phyloP scores from a whole-genome alignment of 2,888 invertebrate genomes.

The Dorcus parallelipipedus region DNA sequence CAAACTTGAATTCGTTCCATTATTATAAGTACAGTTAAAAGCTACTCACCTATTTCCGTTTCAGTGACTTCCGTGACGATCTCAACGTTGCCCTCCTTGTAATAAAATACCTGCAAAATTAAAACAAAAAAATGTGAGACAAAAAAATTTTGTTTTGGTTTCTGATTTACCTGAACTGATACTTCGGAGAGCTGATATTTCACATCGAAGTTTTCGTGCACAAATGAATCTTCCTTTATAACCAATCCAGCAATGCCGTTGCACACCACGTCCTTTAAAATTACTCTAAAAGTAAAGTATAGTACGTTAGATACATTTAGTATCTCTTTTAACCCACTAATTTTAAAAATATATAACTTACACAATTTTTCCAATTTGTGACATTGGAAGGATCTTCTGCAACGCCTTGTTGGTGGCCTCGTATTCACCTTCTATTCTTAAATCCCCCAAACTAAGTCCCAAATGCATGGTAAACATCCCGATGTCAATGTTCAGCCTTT shows the following conservation, averaged over 20 bases:
- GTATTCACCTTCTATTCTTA: slow-evolving; percentile 41
- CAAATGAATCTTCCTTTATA: slow-evolving; percentile 56
- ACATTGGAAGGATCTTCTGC: slow-evolving; percentile 40
- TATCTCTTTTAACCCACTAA: background rate
- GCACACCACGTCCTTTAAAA: slow-evolving; percentile 54
- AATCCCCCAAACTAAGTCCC: slow-evolving; percentile 38
- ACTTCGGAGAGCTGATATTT: slow-evolving; percentile 55
- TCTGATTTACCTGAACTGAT: slow-evolving; percentile 51
- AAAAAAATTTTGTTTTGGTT: background rate
- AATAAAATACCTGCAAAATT: slow-evolving; percentile 37
- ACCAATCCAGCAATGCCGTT: slow-evolving; percentile 56
- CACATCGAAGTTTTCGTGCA: slow-evolving; percentile 56
- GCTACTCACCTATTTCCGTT: slow-evolving; percentile 33
- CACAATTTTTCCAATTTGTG: slow-evolving; percentile 41
- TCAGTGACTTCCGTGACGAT: slow-evolving; percentile 36
- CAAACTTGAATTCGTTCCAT: too few relatives aligned
- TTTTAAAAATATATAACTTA: slow-evolving; percentile 25
- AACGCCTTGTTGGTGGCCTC: slow-evolving; percentile 40
- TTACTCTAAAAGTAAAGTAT: slow-evolving; percentile 45
- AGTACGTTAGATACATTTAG: background rate
- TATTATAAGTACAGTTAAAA: too few relatives aligned
- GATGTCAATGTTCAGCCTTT: slow-evolving; percentile 38
- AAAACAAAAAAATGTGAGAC: background rate
- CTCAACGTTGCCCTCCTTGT: slow-evolving; percentile 30
- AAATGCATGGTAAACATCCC: slow-evolving; percentile 38